Percentiles rank a stretch among this genome's conserved stretches.
phyloP scores from a whole-genome alignment of 35 echinoderm and acorn worm species.

The Apostichopus californicus region DNA sequence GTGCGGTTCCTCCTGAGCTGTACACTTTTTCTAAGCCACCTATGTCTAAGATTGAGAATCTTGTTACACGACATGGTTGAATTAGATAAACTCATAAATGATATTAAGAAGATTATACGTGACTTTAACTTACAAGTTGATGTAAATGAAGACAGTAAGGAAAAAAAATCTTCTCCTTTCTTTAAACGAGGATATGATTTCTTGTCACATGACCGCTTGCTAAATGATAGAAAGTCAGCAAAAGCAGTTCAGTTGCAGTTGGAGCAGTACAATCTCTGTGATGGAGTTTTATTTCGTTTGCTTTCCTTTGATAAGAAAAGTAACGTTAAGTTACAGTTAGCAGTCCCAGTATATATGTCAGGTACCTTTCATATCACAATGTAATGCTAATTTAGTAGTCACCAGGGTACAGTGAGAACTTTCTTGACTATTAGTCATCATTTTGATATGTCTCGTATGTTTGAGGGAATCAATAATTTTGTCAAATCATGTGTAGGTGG shows the following conservation, averaged over 20 bases:
- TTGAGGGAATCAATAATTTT: conserved; percentile 57
- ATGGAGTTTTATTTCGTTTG: conserved; percentile 55
- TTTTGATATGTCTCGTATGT: conserved; percentile 50
- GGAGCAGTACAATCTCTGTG: conserved; percentile 67
- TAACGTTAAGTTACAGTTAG: conserved; percentile 40
- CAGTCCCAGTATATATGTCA: conserved; percentile 10
- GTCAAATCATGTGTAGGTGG: conserved; percentile 48
- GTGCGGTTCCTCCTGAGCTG: conserved; percentile 24
- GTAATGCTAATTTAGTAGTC: conserved; percentile 55
- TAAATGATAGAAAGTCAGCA: conserved; percentile 50
- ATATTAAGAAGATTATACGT: conserved; percentile 54
- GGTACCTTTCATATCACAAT: conserved; percentile 41
- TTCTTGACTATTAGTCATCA: conserved; percentile 45
- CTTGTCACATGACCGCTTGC: conserved; percentile 59
- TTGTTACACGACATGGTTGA: conserved; percentile 44
- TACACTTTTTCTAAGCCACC: conserved; percentile 47
- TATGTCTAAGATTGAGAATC: conserved; percentile 33
- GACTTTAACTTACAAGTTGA: conserved; percentile 65
- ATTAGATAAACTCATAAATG: conserved; percentile 48
- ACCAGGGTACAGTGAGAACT: conserved; percentile 49
- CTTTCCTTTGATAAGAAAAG: conserved; percentile 17
- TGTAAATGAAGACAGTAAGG: conserved; percentile 19
- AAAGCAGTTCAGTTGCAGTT: conserved; percentile 32
- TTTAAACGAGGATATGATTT: conserved; percentile 64
- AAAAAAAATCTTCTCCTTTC: conserved; percentile 52